phyloP scores from a whole-genome alignment of 2,797 vertebrate genomes.

The Rhinogobio ventralis region DNA sequence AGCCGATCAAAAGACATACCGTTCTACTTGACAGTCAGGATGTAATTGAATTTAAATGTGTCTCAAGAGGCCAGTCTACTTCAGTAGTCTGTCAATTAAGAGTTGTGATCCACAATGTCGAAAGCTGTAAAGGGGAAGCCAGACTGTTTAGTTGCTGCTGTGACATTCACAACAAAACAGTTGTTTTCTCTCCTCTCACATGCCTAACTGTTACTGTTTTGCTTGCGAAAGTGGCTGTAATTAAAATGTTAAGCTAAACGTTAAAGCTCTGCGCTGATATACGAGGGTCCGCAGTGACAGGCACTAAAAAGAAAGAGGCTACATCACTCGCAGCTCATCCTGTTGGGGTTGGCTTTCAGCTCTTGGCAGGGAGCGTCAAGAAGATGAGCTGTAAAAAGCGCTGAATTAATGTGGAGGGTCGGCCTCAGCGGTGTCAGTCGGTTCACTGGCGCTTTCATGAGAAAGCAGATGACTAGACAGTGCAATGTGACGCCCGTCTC shows the following conservation, averaged over 20 bases:
- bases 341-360: conserved; percentile 55
- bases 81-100: neutral
- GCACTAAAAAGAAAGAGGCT: conserved; percentile 48
- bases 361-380: conserved; percentile 50
- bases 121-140: neutral
- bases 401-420: neutral
- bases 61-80: neutral
- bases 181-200: neutral
- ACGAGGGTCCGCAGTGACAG: conserved; percentile 38
- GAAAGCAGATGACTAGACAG: conserved; percentile 33
- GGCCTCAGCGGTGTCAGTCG: conserved; percentile 23
- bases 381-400: conserved; percentile 30
- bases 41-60: neutral
- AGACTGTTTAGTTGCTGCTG: neutral
- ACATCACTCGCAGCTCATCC: conserved; percentile 44
- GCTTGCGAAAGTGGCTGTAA: neutral
- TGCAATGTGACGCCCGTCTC: conserved; percentile 43
- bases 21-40: neutral
- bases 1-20: neutral
- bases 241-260: conserved; percentile 27
- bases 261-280: conserved; percentile 36
- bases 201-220: conserved; percentile 5
- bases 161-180: neutral
- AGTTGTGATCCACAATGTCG: neutral
- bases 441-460: conserved; percentile 35